Evolutionary conservation across 2,888 invertebrate genomes (phyloP).

Genomic region (Drosophila lacicola): DNA sequence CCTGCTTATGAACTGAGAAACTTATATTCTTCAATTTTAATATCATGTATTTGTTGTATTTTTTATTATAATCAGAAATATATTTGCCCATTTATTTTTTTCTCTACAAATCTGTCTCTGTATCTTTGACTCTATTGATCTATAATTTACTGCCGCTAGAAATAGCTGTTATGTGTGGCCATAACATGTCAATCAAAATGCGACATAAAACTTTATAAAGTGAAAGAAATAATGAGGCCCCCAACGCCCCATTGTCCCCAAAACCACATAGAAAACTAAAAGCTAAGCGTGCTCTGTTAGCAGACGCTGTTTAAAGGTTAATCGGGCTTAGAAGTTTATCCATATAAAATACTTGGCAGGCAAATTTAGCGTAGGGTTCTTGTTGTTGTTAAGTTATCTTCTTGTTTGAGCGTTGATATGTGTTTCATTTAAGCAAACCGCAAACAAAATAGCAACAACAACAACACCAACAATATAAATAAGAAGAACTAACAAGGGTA

Average conservation of each 20-base stretch:
- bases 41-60: too few species aligned
- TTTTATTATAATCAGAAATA: not conserved
- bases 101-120: not conserved
- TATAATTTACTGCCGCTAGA: slow-evolving; percentile 6
- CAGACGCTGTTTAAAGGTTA: not conserved
- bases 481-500: slow-evolving; percentile 36
- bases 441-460: slow-evolving; percentile 15
- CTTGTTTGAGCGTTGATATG: slow-evolving; percentile 24
- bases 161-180: slow-evolving; percentile 17
- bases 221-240: slow-evolving; percentile 16
- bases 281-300: slow-evolving; percentile 11
- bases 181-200: slow-evolving; percentile 37
- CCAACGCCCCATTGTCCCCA: not conserved
- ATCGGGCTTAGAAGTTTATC: not conserved
- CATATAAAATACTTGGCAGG: slow-evolving; percentile 18
- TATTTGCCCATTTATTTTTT: not conserved
- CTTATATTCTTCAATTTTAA: too few species aligned
- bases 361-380: slow-evolving; percentile 34
- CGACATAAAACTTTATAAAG: slow-evolving; percentile 31
- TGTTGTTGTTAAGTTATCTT: not conserved
- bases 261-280: slow-evolving; percentile 23
- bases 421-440: slow-evolving; percentile 27
- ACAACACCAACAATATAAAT: slow-evolving; percentile 10
- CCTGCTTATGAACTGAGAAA: too few species aligned
- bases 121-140: not conserved